Evolutionary conservation across 2,113 vertebrate genomes (phyloP), one percentile per base, ranked within the genome.

Genomic region (Ellobius talpinus): DNA sequence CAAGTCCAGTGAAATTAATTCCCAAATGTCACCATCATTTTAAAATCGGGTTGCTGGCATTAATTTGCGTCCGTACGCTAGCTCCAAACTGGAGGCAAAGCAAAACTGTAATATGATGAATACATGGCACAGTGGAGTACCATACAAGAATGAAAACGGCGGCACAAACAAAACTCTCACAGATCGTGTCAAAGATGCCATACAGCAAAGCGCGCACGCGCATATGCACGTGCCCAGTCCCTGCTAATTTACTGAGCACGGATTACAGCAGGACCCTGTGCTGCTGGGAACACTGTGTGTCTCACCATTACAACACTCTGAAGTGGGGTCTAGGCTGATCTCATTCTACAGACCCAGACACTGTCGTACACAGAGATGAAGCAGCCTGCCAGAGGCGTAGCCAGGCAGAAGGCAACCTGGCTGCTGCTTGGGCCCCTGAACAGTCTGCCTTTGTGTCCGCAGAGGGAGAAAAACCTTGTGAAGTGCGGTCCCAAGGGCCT

Each of bases 121-220:
- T 14, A 36, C 55, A 58, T 19, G 55, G 55, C 55, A 19, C 9
- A 7, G 0, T 7, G 52, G 65, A 21, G 19, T 21, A 24, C 33
- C 26, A 16, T 0, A 7, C 50, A 61, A 5, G 45, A 39, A 8
- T 0, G 21, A 58, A 81, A 88, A 29, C 2, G 3, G 4, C 17
- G 2, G 39, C 45, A 4, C 0, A 0, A 6, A 16, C 2, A 7
- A 8, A 0, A 2, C 3, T 21, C 45, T 33, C 47, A 1, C 1
- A 52, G n/a, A 5, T 24, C 26, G 42, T 45, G 29, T 29, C 74
- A 29, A 1, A 70, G 66, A 72, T 29, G 1, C 65, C n/a, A 19
- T 12, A 9, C 13, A 0, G 7, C 0, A 24, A 76, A 50, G 58
- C 11, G 7, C 9, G 12, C 33, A 17, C 17, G 68, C 23, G 3